Base-by-base conservation (phyloP, 2,888 invertebrate species). In the Ferrisia virgata region DNA sequence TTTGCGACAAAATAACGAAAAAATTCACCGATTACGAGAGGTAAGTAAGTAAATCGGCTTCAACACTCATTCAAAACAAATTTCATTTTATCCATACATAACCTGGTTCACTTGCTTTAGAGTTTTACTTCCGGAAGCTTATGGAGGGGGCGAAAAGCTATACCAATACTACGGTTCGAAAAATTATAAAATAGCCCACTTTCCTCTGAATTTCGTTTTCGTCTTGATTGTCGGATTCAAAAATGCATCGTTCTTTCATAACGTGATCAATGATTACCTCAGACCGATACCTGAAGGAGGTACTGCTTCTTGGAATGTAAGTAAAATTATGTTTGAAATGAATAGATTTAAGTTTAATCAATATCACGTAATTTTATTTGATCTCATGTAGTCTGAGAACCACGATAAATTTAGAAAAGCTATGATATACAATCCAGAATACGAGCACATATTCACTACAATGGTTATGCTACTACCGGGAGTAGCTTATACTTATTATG, bases 201-300 rank as follows among this genome's bases (percentile, higher is more conserved):
- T 95, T 88, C 93, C 95, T 0, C 94, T 95, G 87, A 95, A 95
- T 88, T 95, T 95, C 87, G 31, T 1, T 3, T 28, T 69, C 1
- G 31, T 13, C 0, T 1, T 28, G 11, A 15, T 1, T 4, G 31
- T 1, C 31, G 5, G 1, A 8, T 69, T 15, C 31, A 1, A 69
- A 28, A 69, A 69, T 69, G 69, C 69, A 0, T 31, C 69, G 2
- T 69, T 69, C 31, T 25, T 13, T 15, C 69, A 69, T 11, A 31
- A 69, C 15, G 0, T 9, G 1, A 69, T 69, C 69, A 69, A 28
- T 15, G 28, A 31, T 2, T 69, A 69, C 31, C 31, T 69, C 0
- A 13, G 31, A 0, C 4, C 31, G 4, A 6, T 69, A 22, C 69
- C 69, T 13, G 69, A 69, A 2, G 28, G 31, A 18, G 69, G 31